Evolutionary conservation across 2,113 vertebrate species (phyloP), one percentile per base, ranked within the genome.

Genomic region (Heliornis fulica): DNA sequence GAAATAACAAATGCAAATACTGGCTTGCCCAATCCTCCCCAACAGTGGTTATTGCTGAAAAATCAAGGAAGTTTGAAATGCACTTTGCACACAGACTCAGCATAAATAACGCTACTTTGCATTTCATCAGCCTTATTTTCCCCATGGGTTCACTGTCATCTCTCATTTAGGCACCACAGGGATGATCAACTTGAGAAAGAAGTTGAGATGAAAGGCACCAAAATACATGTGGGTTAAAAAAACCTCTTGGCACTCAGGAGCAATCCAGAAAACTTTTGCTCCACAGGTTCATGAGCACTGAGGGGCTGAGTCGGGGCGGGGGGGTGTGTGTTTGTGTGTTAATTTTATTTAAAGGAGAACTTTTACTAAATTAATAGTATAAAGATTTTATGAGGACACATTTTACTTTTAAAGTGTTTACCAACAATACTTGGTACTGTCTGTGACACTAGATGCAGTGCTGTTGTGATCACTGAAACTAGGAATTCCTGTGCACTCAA

Each of bases 81-180:
- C 79, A 81, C 93, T 96, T 93, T 89, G 84, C 76, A 75, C 90
- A 88, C 93, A 90, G 90, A 61, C 88, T 93, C 79, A 28, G 92
- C 93, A 96, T 93, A 95, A 96, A 92, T 89, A 96, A 83, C 0
- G 0, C 88, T 95, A 11, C 68, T 96, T 96, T 96, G 95, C 90
- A 96, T 97, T 95, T 97, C 92, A 95, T 95, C 94, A 94, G 76
- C 88, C 79, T 90, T 84, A 90, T 97, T 97, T 97, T 93, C 95
- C 94, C 94, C 71, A 88, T 92, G 94, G 94, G 79, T 90, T 96
- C 85, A 92, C 85, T 95, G 93, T 95, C 92, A 78, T 89, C 82
- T 95, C 92, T 97, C 95, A 94, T 96, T 95, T 95, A 94, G 88
- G 86, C 93, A 92, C 96, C 93, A 96, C 93, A 93, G 95, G 95